Evolutionary conservation across 2,113 vertebrate genomes (phyloP).

Genomic region (Leptobrachium leishanense): DNA sequence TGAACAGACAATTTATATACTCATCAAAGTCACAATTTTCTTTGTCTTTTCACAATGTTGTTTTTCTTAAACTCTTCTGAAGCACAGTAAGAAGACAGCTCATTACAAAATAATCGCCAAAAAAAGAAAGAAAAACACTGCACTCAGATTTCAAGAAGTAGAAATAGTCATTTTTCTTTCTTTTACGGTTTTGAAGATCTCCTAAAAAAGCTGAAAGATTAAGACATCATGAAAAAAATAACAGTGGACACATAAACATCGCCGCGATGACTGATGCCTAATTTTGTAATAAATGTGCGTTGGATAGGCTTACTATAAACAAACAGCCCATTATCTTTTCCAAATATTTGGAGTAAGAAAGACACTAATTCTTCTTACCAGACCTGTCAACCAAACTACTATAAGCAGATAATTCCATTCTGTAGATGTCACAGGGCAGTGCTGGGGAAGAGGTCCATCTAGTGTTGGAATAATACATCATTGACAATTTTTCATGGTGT

Average conservation of each 20-base stretch:
- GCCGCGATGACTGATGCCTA: conserved; percentile 5
- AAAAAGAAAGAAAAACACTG: background rate
- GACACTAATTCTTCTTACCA: conserved; percentile 32
- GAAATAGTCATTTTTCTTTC: conserved; percentile 28
- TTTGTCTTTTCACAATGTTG: background rate
- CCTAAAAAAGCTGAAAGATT: conserved; percentile 14
- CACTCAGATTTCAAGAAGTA: background rate
- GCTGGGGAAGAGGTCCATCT: conserved; percentile 23
- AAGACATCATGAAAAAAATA: conserved; percentile 11
- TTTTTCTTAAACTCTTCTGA: background rate
- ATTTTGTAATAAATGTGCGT: conserved; percentile 34
- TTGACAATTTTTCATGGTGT: too few relatives aligned
- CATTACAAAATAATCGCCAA: background rate
- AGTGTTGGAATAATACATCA: background rate
- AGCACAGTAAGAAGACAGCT: background rate
- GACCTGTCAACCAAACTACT: conserved; percentile 18
- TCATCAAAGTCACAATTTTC: background rate
- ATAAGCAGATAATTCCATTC: conserved; percentile 28
- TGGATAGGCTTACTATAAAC: conserved; percentile 30
- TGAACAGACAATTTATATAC: background rate
- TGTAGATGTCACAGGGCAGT: conserved; percentile 12
- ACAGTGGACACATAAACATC: conserved; percentile 13
- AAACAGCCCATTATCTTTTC: conserved; percentile 39
- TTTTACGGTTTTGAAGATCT: background rate
- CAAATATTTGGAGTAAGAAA: conserved; percentile 37